A percentile compares a stretch with the other conserved stretches of the same genome.
phyloP scores from a whole-genome alignment of 2,888 invertebrate genomes.

The Tanypteryx hageni region DNA sequence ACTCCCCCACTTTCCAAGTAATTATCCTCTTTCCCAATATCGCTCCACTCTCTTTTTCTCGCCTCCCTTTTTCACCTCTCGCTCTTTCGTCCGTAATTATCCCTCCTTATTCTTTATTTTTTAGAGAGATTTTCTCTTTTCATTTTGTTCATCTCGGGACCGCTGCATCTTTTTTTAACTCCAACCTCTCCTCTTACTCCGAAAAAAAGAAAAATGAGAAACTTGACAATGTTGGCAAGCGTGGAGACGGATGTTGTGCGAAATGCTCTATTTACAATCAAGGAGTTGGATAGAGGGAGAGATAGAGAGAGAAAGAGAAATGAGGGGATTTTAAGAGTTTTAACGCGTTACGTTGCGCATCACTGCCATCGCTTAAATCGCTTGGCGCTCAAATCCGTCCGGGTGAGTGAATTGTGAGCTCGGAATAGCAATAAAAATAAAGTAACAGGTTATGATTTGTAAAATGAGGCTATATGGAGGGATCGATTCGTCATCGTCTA shows the following conservation, averaged over 20 bases:
- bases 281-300: too few species aligned
- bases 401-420: too few species aligned
- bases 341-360: neutral
- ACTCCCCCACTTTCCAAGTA: constrained; percentile 27
- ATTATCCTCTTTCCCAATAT: constrained; percentile 37
- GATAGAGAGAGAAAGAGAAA: neutral
- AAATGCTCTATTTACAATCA: constrained; percentile 14
- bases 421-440: too few species aligned
- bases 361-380: neutral
- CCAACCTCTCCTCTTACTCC: neutral
- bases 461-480: too few species aligned
- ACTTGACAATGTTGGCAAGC: neutral
- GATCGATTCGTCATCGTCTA: too few species aligned
- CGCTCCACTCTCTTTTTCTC: neutral
- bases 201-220: too few species aligned
- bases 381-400: neutral
- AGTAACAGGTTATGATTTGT: too few species aligned
- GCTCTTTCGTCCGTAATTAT: constrained; percentile 34
- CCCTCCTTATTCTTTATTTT: neutral
- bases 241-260: constrained; percentile 6
- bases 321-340: constrained; percentile 1
- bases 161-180: neutral
- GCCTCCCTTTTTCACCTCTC: neutral
- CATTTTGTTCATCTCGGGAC: neutral
- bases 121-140: neutral